Conservation (phyloP, 2,888 invertebrate species). For the Eustalomyia histrio region DNA sequence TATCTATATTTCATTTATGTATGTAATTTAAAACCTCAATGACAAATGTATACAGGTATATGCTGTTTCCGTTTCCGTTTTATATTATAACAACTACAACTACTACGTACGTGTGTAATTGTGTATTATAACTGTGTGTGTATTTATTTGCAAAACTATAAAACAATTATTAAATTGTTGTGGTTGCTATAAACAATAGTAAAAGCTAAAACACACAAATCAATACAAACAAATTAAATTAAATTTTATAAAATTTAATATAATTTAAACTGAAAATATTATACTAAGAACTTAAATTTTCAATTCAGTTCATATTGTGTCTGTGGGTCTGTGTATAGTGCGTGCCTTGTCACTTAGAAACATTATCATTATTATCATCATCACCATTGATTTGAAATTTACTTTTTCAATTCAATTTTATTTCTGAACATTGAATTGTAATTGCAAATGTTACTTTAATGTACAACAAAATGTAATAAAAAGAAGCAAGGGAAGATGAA, state of each 20-base stretch:
- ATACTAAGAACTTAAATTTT: background rate
- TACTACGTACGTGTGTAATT: background rate
- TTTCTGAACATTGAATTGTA: slow-evolving; percentile 47
- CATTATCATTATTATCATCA: background rate
- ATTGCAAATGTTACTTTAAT: slow-evolving; percentile 56
- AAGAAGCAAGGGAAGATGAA: slow-evolving; percentile 12
- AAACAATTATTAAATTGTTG: slow-evolving; percentile 63
- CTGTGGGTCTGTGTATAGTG: no score
- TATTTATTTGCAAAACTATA: slow-evolving; percentile 28
- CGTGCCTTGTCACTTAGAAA: slow-evolving; percentile 29
- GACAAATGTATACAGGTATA: slow-evolving; percentile 62
- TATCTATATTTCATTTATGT: slow-evolving; percentile 33
- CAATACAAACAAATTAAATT: slow-evolving; percentile 23
- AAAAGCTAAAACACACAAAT: background rate
- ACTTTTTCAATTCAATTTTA: slow-evolving; percentile 39
- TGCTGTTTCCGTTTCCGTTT: slow-evolving; percentile 63
- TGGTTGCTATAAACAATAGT: slow-evolving; percentile 32
- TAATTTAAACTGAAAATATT: slow-evolving; percentile 10
- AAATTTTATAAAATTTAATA: background rate
- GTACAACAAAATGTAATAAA: background rate
- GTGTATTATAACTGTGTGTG: slow-evolving; percentile 11
- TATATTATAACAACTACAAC: slow-evolving; percentile 1
- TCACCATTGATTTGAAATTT: slow-evolving; percentile 28
- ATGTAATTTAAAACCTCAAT: slow-evolving; percentile 55
- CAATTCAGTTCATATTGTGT: no score